Evolutionary conservation across 1,140 invertebrate species (phyloP), one percentile per base, ranked within the genome.

Genomic region (Drosophila navojoa): DNA sequence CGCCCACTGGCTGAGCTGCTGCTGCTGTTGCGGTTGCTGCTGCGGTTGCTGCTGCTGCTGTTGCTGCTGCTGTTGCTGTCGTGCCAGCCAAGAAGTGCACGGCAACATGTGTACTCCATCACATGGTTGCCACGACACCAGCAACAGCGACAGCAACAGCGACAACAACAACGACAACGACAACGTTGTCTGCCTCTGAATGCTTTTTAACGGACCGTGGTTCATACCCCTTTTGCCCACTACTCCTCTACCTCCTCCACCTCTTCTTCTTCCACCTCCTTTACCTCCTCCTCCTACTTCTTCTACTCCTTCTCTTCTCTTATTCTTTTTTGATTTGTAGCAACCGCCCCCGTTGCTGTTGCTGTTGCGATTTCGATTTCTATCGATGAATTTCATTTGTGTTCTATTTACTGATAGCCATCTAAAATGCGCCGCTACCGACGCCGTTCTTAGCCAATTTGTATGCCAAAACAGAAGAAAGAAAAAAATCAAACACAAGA

Each of bases 381-480:
- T 86, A 90, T 90, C 87, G 87, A 91, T 90, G 85, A 81, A 90
- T 89, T 89, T 89, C 85, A 89, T 89, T 89, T 89, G 85, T 89
- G 85, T 91, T 91, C 90, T 91, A 91, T 91, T 91, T 91, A 86
- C 86, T 91, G 90, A 91, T 91, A 91, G 84, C 68, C 72, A 91
- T 91, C 86, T 91, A 82, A 90, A 91, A 78, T 81, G 90, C 76
- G 62, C 79, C 69, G 76, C 79, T 89, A 84, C 84, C 77, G 77
- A 79, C 72, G 64, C 47, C 49, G 55, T 44, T 68, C 78, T 68
- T 64, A 68, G 82, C 82, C 82, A 86, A 86, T 86, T 86, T 86
- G 82, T 86, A 79, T 86, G 82, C 49, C 70, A 38, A 38, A 38
- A 38, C 0, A 13, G 35, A 11, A 32, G 7, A 32, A 32, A 9